Conservation (phyloP, 2,888 invertebrate genomes). For the Rotaria magnacalcarata region DNA sequence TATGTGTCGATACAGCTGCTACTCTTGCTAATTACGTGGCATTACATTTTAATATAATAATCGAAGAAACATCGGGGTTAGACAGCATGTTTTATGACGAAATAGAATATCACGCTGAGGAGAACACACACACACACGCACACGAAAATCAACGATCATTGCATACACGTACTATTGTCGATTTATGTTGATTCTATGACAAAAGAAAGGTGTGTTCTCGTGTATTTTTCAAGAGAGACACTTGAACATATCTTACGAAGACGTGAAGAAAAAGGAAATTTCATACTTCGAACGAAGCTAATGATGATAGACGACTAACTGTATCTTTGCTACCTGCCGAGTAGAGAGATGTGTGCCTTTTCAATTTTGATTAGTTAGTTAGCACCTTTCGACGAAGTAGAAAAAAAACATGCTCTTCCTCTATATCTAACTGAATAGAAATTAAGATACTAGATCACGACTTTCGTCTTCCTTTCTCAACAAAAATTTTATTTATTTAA, state of each 20-base stretch:
- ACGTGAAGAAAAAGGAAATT: neutral
- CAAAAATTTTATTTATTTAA: neutral
- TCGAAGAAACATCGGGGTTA: neutral
- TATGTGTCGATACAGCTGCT: neutral
- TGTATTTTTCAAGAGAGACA: neutral
- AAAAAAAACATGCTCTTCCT: neutral
- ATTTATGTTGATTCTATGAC: no score
- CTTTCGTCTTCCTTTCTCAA: neutral
- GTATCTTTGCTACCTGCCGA: neutral
- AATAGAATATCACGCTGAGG: neutral
- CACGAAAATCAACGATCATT: neutral
- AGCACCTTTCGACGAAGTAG: no score
- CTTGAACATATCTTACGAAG: neutral
- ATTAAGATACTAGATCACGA: neutral
- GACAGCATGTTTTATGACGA: neutral
- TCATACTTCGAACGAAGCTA: neutral
- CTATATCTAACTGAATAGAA: neutral
- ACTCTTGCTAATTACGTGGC: neutral
- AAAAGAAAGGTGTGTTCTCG: no score
- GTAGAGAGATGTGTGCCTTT: neutral
- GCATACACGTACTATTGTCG: neutral
- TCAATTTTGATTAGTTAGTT: no score
- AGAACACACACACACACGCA: neutral
- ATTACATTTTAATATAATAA: neutral
- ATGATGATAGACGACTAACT: neutral